Evolutionary conservation across 2,797 vertebrate genomes (phyloP), one percentile per base, ranked within the genome.

Genomic region (Lophotriccus pileatus): DNA sequence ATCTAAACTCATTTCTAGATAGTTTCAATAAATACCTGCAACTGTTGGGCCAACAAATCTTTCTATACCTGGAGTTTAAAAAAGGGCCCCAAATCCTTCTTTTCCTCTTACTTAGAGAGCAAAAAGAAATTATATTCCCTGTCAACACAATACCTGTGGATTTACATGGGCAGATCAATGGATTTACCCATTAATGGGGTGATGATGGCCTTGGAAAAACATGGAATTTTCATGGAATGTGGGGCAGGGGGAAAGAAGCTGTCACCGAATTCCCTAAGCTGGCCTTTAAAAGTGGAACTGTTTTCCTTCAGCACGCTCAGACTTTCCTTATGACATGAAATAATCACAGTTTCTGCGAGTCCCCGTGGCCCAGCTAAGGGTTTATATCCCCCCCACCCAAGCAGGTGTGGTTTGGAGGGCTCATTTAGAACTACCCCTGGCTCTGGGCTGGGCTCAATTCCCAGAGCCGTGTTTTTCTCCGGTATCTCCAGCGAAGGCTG

Each of bases 321-420:
- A 83, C 85, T 91, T 89, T 91, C 89, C 84, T 93, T 34, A 24
- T n/a, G 78, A 7, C 50, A 64, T 80, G 55, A 94, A 95, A 93
- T 74, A 90, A 93, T 85, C 86, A 2, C 25, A 34, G 60, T 72
- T 72, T 24, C 30, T 60, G 63, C 28, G 8, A 19, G 78, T 80
- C 91, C 91, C 95, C 2, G 36, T 68, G 89, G 89, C 58, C 83
- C 43, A 43, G 89, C 62, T 58, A 1, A 56, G 89, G 86, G 37
- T 91, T 94, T 91, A 14, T 47, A 44, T 84, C 7, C 32, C 73
- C 88, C 86, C 91, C 50, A 73, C 34, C 68, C 53, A 89, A 34
- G 63, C 95, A 97, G 95, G 91, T 96, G 90, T 5, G 24, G 73
- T 83, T 90, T 94, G 81, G 69, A 44, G 67, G 75, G 75, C 75